Percentiles rank a stretch among this genome's conserved stretches.
Conservation (phyloP, 2,888 invertebrate species). For the Xylocampa areola region DNA sequence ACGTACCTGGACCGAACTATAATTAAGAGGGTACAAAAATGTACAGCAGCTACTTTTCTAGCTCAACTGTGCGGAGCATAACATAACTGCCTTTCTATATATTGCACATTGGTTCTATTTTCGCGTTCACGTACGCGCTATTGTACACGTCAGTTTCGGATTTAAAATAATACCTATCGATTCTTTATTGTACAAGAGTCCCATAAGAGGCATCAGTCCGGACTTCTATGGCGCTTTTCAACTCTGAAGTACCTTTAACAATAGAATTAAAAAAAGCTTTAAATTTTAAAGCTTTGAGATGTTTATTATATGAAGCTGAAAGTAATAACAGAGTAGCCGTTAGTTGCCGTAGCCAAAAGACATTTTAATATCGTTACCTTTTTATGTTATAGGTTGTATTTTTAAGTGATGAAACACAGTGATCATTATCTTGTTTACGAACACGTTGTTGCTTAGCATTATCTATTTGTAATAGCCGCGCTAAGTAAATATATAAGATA, state of each 20-base stretch:
- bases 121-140: constrained; percentile 5
- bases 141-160: constrained; percentile 3
- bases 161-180: constrained; percentile 32
- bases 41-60: too few relatives aligned
- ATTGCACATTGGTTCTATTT: constrained; percentile 8
- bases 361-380: constrained; percentile 15
- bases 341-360: constrained; percentile 1
- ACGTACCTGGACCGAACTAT: too few relatives aligned
- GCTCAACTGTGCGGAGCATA: too few relatives aligned
- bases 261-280: too few relatives aligned
- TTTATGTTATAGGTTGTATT: not conserved
- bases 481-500: too few relatives aligned
- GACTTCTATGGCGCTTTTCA: constrained; percentile 14
- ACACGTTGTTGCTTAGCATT: too few relatives aligned
- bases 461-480: too few relatives aligned
- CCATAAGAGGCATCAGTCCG: constrained; percentile 8
- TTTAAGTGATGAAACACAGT: not conserved
- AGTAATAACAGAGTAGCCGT: constrained; percentile 4
- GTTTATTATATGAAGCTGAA: constrained; percentile 20
- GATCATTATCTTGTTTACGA: not conserved
- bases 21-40: too few relatives aligned
- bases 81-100: too few relatives aligned
- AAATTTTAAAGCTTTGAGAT: constrained; percentile 19
- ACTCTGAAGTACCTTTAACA: constrained; percentile 26
- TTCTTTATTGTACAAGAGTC: constrained; percentile 7